Base-by-base conservation (phyloP, 2,113 vertebrate genomes). In the Tragelaphus buxtoni region DNA sequence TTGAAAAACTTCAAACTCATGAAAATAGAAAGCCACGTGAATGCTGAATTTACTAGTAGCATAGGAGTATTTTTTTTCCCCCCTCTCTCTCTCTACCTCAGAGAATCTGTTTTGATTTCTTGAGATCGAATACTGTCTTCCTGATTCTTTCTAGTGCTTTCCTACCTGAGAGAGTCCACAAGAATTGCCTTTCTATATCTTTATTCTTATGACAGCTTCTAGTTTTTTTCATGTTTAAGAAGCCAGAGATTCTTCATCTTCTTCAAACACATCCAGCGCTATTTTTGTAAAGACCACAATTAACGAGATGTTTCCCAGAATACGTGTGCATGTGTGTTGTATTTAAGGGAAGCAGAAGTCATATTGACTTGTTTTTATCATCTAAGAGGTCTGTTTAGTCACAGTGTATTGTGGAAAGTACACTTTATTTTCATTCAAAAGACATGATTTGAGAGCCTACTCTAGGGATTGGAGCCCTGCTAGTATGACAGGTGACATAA, bases 321-420 rank as follows among this genome's bases (percentile, higher is more conserved):
- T 39, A 20, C 8, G 1, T 47, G n/a, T 61, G 47, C 30, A 22
- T 39, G 26, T 94, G 16, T 47, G 4, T 61, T 96, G 30, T 79
- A 5, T 94, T 91, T 91, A 95, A 91, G 91, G 87, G 51, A 90
- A 83, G 47, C 10, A 79, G 56, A 97, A 74, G 11, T 80, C 60
- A 28, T 91, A 5, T 12, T 91, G 55, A 35, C 49, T 89, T 92
- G 55, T 90, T 94, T 92, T 51, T 96, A 1, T 89, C 84, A 65
- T 79, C 42, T 26, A 18, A 83, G 63, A 74, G 16, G 32, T 87
- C 47, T 55, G 0, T 35, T 94, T 87, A 92, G 35, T 65, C 85
- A 63, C 39, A 58, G 16, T 26, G 9, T 51, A 14, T 42, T 80
- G 3, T 88, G 42, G 53, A 76, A 95, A 39, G 2, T 42, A 28